Evolutionary conservation across 2,113 vertebrate species (phyloP), one percentile per base, ranked within the genome.

Genomic region (Podilymbus podiceps): DNA sequence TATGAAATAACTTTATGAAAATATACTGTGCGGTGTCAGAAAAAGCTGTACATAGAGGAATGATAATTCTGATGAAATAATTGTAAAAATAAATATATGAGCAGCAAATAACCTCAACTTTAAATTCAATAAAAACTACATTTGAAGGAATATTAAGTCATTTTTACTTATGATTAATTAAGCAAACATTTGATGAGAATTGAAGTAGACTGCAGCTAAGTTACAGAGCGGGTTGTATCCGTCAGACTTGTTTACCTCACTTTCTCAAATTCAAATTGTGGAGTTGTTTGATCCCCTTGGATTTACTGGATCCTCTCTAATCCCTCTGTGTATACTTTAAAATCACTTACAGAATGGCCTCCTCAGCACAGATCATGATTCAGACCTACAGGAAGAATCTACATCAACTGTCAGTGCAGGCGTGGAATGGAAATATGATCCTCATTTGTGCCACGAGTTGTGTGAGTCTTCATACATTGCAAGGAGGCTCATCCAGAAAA

Each of bases 371-470:
- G 53, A 42, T 58, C 0, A 3, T 58, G 22, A 58, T 53, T 85
- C 33, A 66, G n/a, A 64, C 15, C 35, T 46, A 50, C 33, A 40
- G 33, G 38, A 74, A 13, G 42, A 53, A 78, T 67, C 40, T 75
- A 66, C 33, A 22, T 6, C 4, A 67, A 79, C 77, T 64, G 27
- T 56, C 25, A 35, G 8, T 53, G 44, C 21, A 68, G 40, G 11
- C 27, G 8, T 13, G 38, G 17, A 71, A 71, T 25, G n/a, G 22
- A 82, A 55, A 64, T 31, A n/a, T 5, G 10, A 14, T 74, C n/a
- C 10, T 66, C 15, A 30, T 44, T 4, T 3, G 21, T 62, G 15
- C 25, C 33, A 49, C 0, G 1, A 68, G 5, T 1, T 24, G 4
- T 8, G 7, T n/a, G 52, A 62, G 42, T 49, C 49, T 42, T 73